These are phyloP conservation scores for Pterophyllum scalare DNA, from an alignment of 2,113 vertebrate genomes.

Conservation along the genomic window DNA sequence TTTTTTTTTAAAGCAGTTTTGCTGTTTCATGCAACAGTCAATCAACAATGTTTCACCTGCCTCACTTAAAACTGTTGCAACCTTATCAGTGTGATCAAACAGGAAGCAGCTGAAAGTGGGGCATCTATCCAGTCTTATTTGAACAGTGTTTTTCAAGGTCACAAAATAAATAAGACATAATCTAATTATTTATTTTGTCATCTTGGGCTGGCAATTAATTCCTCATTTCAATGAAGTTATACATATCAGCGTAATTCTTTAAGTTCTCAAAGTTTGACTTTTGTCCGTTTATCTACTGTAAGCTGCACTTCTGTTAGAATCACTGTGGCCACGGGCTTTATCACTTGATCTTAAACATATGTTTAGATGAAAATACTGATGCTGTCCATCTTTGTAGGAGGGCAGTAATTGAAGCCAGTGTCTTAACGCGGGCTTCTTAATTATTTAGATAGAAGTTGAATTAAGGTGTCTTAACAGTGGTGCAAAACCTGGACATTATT, in stretches of 20 bases:
- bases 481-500: neutral
- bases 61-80: neutral
- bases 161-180: neutral
- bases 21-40: no score
- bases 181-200: neutral
- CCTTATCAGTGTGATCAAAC: neutral
- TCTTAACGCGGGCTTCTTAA: neutral
- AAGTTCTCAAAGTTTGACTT: no score
- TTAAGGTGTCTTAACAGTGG: neutral
- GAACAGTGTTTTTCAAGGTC: neutral
- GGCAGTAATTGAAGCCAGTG: neutral
- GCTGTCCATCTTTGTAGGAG: neutral
- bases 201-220: neutral
- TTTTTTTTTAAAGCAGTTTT: no score
- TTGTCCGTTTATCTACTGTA: no score
- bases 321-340: neutral
- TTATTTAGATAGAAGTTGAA: neutral
- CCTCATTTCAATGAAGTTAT: no score
- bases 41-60: accelerated
- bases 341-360: neutral
- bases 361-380: neutral
- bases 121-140: no score
- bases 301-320: neutral
- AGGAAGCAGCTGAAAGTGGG: neutral
- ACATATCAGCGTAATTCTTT: no score